phyloP scores from a whole-genome alignment of 2,888 invertebrate species.

The Watsonalla binaria region DNA sequence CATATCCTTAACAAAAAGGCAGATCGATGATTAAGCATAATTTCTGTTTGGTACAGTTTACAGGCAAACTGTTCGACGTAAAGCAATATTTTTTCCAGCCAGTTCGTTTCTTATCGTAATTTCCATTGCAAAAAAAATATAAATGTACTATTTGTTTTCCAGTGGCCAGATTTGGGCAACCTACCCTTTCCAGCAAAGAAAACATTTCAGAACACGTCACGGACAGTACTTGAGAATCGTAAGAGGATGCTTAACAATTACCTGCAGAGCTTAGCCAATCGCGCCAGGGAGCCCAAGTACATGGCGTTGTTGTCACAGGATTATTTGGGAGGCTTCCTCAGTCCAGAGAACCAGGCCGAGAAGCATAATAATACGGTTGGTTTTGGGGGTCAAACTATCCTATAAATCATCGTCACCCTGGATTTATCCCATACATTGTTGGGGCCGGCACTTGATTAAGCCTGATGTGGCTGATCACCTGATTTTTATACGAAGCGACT shows the following conservation, averaged over 20 bases:
- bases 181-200: slow-evolving; percentile 94
- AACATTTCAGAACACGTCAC: slow-evolving; percentile 94
- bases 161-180: slow-evolving; percentile 88
- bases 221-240: slow-evolving; percentile 89
- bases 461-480: too few species aligned
- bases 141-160: slow-evolving; percentile 25
- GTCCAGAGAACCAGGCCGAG: slow-evolving; percentile 64
- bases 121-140: background rate
- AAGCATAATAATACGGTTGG: slow-evolving; percentile 64
- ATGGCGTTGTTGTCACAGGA: slow-evolving; percentile 56
- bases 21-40: too few species aligned
- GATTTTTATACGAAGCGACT: too few species aligned
- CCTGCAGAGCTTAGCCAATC: slow-evolving; percentile 80
- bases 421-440: too few species aligned
- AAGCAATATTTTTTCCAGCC: too few species aligned
- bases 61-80: too few species aligned
- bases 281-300: slow-evolving; percentile 60
- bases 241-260: slow-evolving; percentile 90
- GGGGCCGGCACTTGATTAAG: too few species aligned
- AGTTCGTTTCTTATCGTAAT: too few species aligned
- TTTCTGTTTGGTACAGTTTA: too few species aligned
- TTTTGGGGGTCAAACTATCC: background rate
- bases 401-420: too few species aligned
- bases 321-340: slow-evolving; percentile 69
- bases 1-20: too few species aligned